Evolutionary conservation across 2,888 invertebrate genomes (phyloP).

Genomic region (Drosophila neotestacea): DNA sequence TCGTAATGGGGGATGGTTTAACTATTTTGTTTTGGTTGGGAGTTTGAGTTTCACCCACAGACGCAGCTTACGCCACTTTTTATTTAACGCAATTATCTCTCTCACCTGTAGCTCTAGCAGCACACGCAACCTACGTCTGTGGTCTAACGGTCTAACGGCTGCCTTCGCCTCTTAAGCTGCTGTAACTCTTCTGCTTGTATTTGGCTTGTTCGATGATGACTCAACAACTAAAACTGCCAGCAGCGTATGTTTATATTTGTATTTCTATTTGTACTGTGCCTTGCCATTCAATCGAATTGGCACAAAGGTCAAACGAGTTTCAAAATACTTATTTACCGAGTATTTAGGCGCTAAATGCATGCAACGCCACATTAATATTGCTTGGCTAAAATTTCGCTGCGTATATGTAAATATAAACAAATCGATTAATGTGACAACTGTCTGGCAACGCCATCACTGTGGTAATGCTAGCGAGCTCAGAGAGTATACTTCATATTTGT

Average conservation of each 20-base stretch:
- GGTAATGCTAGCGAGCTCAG: background rate
- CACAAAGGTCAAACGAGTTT: background rate
- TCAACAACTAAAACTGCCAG: conserved; percentile 63
- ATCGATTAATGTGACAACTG: conserved; percentile 45
- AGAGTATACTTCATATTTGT: background rate
- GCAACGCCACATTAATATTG: conserved; percentile 43
- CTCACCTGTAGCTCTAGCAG: conserved; percentile 61
- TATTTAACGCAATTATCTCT: conserved; percentile 47
- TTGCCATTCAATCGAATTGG: conserved; percentile 43
- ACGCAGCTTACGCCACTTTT: conserved; percentile 46
- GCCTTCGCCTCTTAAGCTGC: conserved; percentile 46
- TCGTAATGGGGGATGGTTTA: conserved; percentile 46
- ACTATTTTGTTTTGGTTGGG: conserved; percentile 19
- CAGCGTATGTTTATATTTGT: conserved; percentile 27
- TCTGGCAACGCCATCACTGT: conserved; percentile 38
- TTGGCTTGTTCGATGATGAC: conserved; percentile 60
- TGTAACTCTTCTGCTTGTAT: conserved; percentile 34
- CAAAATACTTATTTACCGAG: conserved; percentile 3
- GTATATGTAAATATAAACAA: conserved; percentile 69
- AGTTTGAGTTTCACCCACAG: conserved; percentile 46
- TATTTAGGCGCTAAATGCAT: conserved; percentile 36
- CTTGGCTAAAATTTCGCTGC: conserved; percentile 46
- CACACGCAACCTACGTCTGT: conserved; percentile 51
- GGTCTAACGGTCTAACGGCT: conserved; percentile 55
- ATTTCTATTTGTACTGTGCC: background rate